Base-by-base conservation (phyloP, 2,888 invertebrate species). In the Allolobophora icterica region DNA sequence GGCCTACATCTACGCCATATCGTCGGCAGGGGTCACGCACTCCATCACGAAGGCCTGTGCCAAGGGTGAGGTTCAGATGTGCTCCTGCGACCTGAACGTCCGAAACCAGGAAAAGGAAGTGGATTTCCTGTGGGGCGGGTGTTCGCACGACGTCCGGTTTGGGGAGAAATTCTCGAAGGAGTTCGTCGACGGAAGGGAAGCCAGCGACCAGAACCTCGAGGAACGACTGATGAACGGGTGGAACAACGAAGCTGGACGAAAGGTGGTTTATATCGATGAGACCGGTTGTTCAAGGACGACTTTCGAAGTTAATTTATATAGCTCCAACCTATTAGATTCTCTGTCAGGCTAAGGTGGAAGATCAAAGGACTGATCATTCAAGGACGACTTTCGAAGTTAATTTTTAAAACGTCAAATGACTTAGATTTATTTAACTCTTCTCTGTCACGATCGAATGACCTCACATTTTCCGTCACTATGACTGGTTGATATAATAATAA, bases 211-310 rank as follows among this genome's bases (percentile, higher is more conserved):
- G 87, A 35, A 87, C 97, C 21, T 42, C 89, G 35, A 45, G n/a
- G 96, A 97, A 90, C 97, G 97, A 1, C 96, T 98, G 90, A 98
- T 98, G 97, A 98, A 98, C 95, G 96, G 98, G 71, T 98, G 98
- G 95, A 98, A 98, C 95, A 98, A 98, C 94, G 98, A 98, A 94
- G 98, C 98, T 91, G 98, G 98, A 91, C 96, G 98, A 95, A 96
- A 98, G 96, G 97, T 98, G 6, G 71, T 71, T 52, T 24, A 95
- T 95, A 96, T 92, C 21, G 34, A 34, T 21, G n/a, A 33, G 35
- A 35, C 35, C 34, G 89, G 35, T 33, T 30, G 34, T 30, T 38
- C 30, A 40, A 89, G 35, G 89, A 89, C n/a, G 24, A 30, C 89
- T 30, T 38, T 35, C 71, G 58, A 52, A 52, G 24, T 45, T 45